Percentiles rank a stretch among this genome's conserved stretches.
Evolutionary conservation across 1,140 invertebrate species (phyloP).

Genomic region (Steinernema khuongi): DNA sequence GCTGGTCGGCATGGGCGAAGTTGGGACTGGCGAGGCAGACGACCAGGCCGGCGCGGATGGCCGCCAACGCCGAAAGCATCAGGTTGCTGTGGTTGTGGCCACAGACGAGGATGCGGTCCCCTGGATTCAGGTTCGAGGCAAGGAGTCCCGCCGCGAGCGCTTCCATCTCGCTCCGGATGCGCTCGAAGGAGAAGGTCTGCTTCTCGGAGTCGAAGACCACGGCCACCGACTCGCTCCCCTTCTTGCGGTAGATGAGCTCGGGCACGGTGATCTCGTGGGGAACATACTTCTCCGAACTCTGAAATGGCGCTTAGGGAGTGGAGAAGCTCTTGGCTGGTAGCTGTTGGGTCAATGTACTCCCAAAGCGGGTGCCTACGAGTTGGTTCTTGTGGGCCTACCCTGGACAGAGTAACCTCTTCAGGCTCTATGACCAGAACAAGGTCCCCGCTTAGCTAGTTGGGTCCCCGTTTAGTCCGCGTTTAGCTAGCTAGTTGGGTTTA

Average conservation of each 20-base stretch:
- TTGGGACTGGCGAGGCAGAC: slow-evolving; percentile 54
- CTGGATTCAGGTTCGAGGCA: slow-evolving; percentile 39
- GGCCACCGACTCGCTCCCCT: slow-evolving; percentile 39
- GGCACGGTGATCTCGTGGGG: slow-evolving; percentile 24
- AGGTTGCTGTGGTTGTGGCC: slow-evolving; percentile 50
- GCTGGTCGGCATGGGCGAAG: slow-evolving; percentile 40
- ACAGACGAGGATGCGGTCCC: slow-evolving; percentile 48
- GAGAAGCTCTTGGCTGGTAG: too few species aligned
- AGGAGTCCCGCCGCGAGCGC: slow-evolving; percentile 51
- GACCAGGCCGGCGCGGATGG: slow-evolving; percentile 47
- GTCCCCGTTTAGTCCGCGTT: too few species aligned
- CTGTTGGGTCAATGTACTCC: too few species aligned
- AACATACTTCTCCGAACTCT: not conserved
- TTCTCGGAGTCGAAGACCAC: slow-evolving; percentile 56
- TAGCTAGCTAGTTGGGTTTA: too few species aligned
- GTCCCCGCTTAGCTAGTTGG: too few species aligned
- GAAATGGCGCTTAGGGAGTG: too few species aligned
- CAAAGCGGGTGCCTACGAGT: too few species aligned
- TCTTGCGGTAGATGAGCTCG: slow-evolving; percentile 35
- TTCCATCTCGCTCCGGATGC: slow-evolving; percentile 48
- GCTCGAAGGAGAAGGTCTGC: slow-evolving; percentile 40
- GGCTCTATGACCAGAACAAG: too few species aligned
- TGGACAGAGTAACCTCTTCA: too few species aligned
- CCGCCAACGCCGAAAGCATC: slow-evolving; percentile 45
- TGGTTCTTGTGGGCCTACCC: too few species aligned